Evolutionary conservation across 1,140 invertebrate species (phyloP).

Genomic region (Pachypeltis micranthus): DNA sequence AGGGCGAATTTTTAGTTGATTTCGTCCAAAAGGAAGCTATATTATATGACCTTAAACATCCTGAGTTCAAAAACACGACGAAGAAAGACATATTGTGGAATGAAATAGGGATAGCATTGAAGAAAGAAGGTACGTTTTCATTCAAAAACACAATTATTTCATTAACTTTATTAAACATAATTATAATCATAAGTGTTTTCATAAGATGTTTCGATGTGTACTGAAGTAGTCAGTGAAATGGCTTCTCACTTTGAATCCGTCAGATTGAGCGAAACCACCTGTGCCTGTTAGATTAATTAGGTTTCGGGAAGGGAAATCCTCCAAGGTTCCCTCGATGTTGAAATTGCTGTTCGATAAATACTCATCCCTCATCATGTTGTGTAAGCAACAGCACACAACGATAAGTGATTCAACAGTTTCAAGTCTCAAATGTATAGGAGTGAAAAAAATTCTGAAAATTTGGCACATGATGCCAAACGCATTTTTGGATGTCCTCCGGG

Average conservation of each 20-base stretch:
- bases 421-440: constrained; percentile 20
- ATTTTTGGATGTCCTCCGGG: constrained; percentile 27
- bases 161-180: too few relatives aligned
- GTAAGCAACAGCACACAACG: constrained; percentile 16
- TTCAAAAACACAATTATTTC: too few relatives aligned
- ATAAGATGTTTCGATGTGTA: not conserved
- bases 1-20: too few relatives aligned
- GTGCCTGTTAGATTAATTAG: constrained; percentile 17
- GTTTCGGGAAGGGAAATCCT: constrained; percentile 15
- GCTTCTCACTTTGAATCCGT: constrained; percentile 5
- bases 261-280: constrained; percentile 17
- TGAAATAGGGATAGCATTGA: too few relatives aligned
- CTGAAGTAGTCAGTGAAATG: not conserved
- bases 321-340: not conserved
- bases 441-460: constrained; percentile 25
- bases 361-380: constrained; percentile 21
- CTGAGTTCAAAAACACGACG: too few relatives aligned
- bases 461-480: constrained; percentile 23
- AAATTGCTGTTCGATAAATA: constrained; percentile 1
- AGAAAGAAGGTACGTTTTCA: too few relatives aligned
- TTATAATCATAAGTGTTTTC: not conserved
- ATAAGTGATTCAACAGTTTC: constrained; percentile 14
- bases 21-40: too few relatives aligned
- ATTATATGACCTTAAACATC: too few relatives aligned
- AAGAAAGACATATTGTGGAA: too few relatives aligned